These are phyloP conservation scores for Oligia fasciuncula DNA, from an alignment of 2,888 invertebrate species.

Conservation along the genomic window DNA sequence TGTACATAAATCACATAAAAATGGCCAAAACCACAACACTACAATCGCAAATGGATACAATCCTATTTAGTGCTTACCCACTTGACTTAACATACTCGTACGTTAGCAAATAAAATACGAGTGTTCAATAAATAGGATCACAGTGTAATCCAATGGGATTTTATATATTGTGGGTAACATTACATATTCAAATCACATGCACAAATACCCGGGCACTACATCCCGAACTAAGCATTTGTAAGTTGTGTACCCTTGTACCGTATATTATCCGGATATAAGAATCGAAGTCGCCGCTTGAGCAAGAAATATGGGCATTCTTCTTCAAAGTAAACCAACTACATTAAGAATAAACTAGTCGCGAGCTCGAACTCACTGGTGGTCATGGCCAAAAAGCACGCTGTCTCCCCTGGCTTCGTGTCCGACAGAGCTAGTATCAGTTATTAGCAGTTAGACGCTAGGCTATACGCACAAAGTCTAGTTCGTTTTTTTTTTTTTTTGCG, in stretches of 20 bases:
- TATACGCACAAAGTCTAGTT: too few relatives aligned
- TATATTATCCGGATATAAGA: conserved; percentile 30
- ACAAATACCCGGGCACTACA: conserved; percentile 45
- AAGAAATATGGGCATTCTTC: conserved; percentile 39
- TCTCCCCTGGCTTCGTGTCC: too few relatives aligned
- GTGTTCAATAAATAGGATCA: conserved; percentile 51
- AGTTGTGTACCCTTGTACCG: conserved; percentile 39
- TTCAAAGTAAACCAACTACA: conserved; percentile 4
- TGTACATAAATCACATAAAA: neutral
- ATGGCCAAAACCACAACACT: neutral
- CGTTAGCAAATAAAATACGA: conserved; percentile 41
- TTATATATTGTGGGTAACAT: conserved; percentile 32
- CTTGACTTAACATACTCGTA: conserved; percentile 25
- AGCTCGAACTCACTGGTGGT: too few relatives aligned
- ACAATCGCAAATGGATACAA: conserved; percentile 11
- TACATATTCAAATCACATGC: conserved; percentile 55
- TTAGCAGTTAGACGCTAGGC: too few relatives aligned
- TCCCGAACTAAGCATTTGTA: conserved; percentile 33
- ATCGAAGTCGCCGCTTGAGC: conserved; percentile 23
- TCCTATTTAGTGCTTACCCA: conserved; percentile 20
- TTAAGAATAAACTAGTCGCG: too few relatives aligned
- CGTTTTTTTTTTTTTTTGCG: too few relatives aligned
- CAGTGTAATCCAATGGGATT: conserved; percentile 46
- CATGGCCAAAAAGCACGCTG: too few relatives aligned
- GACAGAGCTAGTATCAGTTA: too few relatives aligned